phyloP scores from a whole-genome alignment of 2,888 invertebrate species.

The Saturnia japonica region DNA sequence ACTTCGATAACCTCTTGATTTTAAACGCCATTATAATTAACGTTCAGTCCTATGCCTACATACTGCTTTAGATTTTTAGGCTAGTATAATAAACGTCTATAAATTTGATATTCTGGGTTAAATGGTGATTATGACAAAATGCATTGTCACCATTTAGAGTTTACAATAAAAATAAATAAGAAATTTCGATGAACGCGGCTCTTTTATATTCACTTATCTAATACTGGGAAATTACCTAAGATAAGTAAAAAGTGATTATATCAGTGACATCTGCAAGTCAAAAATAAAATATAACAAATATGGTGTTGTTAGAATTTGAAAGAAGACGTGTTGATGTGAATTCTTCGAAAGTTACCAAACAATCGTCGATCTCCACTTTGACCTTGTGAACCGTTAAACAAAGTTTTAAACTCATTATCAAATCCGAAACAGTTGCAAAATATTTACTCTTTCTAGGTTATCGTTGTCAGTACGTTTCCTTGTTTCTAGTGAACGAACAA shows the following conservation, averaged over 20 bases:
- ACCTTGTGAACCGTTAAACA: not conserved
- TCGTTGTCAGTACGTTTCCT: conserved; percentile 43
- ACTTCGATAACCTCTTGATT: not conserved
- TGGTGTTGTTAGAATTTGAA: not conserved
- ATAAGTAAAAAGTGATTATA: not conserved
- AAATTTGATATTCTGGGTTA: not conserved
- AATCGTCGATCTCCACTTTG: not conserved
- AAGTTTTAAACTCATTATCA: not conserved
- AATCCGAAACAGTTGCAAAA: conserved; percentile 17
- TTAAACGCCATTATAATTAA: not conserved
- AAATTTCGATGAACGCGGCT: too few relatives aligned
- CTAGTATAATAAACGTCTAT: not conserved
- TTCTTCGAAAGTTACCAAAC: not conserved
- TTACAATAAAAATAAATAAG: too few relatives aligned
- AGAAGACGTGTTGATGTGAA: not conserved
- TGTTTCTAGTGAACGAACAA: conserved; percentile 45
- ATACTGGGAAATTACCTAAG: too few relatives aligned
- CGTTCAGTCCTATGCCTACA: not conserved
- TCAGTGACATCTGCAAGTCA: not conserved
- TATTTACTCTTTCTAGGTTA: conserved; percentile 37
- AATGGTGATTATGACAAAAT: not conserved
- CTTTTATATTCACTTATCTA: too few relatives aligned
- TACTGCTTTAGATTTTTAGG: not conserved
- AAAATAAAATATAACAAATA: not conserved
- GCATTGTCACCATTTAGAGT: not conserved